These are phyloP conservation scores for Columba janthina DNA, from an alignment of 2,113 vertebrate genomes.

Conservation along the genomic window DNA sequence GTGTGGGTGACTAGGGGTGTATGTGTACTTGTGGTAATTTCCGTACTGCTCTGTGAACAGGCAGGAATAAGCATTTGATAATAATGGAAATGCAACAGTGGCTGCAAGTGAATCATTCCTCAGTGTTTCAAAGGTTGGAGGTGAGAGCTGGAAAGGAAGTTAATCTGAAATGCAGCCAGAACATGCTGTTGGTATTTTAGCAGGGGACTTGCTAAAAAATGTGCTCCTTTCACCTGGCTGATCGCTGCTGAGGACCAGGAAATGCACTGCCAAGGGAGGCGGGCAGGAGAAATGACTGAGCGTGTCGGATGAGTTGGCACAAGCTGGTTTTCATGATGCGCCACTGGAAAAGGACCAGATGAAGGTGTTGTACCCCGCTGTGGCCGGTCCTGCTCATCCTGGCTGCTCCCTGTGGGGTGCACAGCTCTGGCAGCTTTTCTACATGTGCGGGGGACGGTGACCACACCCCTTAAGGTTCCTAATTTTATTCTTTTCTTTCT, in stretches of 20 bases:
- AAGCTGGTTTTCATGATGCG: accelerated
- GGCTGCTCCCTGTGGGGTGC: not conserved
- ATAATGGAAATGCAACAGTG: not conserved
- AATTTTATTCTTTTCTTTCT: not conserved
- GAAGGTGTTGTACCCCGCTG: accelerated
- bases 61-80: not conserved
- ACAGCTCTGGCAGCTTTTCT: not conserved
- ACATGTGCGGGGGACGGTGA: accelerated
- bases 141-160: not conserved
- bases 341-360: not conserved
- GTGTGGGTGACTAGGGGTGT: not conserved
- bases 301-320: not conserved
- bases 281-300: not conserved
- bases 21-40: not conserved
- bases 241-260: not conserved
- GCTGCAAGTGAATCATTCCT: not conserved
- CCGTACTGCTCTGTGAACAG: accelerated
- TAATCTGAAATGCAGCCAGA: conserved; percentile 31
- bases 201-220: conserved; percentile 8
- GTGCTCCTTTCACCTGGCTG: not conserved
- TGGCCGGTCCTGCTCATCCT: not conserved
- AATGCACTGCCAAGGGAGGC: not conserved
- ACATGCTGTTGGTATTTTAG: not conserved
- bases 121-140: not conserved
- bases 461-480: not conserved